phyloP scores from a whole-genome alignment of 2,888 invertebrate genomes.

The Mesoligia furuncula region DNA sequence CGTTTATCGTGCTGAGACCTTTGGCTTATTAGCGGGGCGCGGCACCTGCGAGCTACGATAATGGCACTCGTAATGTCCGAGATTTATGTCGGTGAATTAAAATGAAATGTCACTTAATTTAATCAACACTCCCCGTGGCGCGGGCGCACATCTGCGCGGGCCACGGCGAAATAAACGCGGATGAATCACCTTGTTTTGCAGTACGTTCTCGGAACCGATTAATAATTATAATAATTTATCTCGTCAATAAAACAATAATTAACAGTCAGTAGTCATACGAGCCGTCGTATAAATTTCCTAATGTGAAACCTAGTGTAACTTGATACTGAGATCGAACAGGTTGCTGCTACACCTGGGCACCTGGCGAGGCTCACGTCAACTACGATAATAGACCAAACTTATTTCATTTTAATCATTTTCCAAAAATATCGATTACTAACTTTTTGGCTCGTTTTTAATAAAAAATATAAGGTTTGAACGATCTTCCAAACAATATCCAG shows the following conservation, averaged over 20 bases:
- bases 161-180: constrained; percentile 76
- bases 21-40: constrained; percentile 73
- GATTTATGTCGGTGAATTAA: constrained; percentile 86
- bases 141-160: constrained; percentile 77
- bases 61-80: constrained; percentile 81
- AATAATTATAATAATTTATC: constrained; percentile 88
- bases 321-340: constrained; percentile 84
- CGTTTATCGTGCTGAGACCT: constrained; percentile 77
- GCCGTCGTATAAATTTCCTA: constrained; percentile 89
- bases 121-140: constrained; percentile 85
- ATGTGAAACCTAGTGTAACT: constrained; percentile 89
- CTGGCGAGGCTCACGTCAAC: constrained; percentile 83
- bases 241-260: constrained; percentile 88
- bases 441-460: constrained; percentile 39
- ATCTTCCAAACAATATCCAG: constrained; percentile 23
- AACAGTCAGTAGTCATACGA: constrained; percentile 88
- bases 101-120: constrained; percentile 89
- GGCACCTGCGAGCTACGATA: constrained; percentile 80
- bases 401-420: constrained; percentile 76
- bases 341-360: constrained; percentile 86
- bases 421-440: constrained; percentile 77
- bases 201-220: constrained; percentile 86
- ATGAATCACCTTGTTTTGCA: constrained; percentile 90
- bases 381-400: constrained; percentile 83
- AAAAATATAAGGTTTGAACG: constrained; percentile 36